Evolutionary conservation across 53 echinoderm and acorn worm species (phyloP).

Genomic region (Zoroaster sp.): DNA sequence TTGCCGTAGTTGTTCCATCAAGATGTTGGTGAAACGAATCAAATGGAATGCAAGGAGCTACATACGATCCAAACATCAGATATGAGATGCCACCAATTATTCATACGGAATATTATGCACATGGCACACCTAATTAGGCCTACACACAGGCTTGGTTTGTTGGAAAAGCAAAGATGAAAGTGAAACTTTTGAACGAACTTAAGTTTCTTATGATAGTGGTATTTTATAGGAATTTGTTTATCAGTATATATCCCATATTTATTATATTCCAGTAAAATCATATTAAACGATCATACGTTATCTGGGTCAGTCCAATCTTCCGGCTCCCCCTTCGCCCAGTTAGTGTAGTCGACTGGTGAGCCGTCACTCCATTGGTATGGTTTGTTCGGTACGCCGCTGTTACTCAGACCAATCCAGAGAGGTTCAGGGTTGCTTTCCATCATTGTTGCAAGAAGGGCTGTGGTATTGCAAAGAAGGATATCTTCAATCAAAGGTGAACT

Average conservation of each 20-base stretch:
- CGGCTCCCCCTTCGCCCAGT: slow-evolving; percentile 1
- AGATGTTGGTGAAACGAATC: too few species aligned
- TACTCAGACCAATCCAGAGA: slow-evolving; percentile 22
- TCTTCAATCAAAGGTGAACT: too few species aligned
- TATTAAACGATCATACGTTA: neutral
- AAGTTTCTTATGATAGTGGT: too few species aligned
- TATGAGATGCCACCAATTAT: neutral
- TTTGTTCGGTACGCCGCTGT: neutral
- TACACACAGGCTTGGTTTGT: too few species aligned
- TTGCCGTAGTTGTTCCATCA: too few species aligned
- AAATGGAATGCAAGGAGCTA: too few species aligned
- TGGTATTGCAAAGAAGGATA: too few species aligned
- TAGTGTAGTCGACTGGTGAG: neutral
- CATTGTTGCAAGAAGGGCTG: neutral
- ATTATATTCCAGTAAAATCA: too few species aligned
- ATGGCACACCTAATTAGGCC: neutral
- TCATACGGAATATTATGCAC: neutral
- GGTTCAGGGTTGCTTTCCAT: neutral
- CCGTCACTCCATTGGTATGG: slow-evolving; percentile 34
- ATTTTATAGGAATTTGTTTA: too few species aligned
- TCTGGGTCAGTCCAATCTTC: neutral
- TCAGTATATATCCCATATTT: too few species aligned
- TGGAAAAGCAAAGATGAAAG: too few species aligned
- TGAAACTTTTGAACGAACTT: too few species aligned
- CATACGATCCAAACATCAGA: neutral